These are phyloP conservation scores for Passer domesticus DNA, from an alignment of 2,113 vertebrate species.

Conservation along the genomic window DNA sequence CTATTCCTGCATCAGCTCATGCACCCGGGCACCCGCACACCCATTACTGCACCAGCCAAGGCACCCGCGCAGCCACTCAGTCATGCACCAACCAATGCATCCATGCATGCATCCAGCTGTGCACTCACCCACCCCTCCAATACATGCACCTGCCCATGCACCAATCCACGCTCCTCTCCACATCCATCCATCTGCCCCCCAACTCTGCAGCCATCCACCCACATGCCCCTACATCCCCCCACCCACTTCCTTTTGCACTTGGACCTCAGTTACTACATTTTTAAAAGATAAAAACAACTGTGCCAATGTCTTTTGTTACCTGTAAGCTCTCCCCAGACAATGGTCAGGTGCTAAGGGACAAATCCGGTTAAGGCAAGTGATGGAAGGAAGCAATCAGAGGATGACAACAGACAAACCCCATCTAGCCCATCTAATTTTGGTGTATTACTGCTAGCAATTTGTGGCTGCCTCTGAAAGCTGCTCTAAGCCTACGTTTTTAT, in stretches of 20 bases:
- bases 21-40: not conserved
- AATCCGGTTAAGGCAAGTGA: not conserved
- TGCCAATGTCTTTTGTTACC: not conserved
- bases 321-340: not conserved
- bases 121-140: not conserved
- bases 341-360: not conserved
- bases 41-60: too few relatives aligned
- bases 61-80: accelerated
- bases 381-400: not conserved
- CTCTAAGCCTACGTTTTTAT: not conserved
- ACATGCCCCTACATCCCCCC: not conserved
- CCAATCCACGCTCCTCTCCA: not conserved
- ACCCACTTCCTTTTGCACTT: not conserved
- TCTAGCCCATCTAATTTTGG: not conserved
- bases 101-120: too few relatives aligned
- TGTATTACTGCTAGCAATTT: not conserved
- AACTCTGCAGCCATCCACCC: not conserved
- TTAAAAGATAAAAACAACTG: not conserved
- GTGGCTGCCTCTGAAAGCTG: not conserved
- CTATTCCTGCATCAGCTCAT: not conserved
- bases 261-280: not conserved
- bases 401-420: not conserved
- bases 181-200: too few relatives aligned
- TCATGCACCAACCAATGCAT: not conserved
- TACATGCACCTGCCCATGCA: not conserved